A percentile compares a stretch with the other conserved stretches of the same genome.
Conservation (phyloP, 2,888 invertebrate species). For the Stictocephala bisonia region DNA sequence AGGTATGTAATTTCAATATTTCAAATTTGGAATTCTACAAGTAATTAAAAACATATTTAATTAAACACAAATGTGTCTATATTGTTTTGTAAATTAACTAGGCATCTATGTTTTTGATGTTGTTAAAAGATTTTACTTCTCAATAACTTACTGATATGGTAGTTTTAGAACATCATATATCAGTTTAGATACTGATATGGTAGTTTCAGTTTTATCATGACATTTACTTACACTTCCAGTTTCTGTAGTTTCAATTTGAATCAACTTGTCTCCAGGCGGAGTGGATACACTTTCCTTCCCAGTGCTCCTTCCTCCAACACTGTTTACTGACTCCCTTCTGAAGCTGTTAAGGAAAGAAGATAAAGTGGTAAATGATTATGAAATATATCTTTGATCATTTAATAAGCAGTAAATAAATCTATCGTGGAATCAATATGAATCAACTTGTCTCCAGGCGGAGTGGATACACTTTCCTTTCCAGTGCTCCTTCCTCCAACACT, state of each 20-base stretch:
- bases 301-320: not conserved
- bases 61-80: too few species aligned
- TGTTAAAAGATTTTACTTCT: too few species aligned
- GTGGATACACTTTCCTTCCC: not conserved
- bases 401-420: too few species aligned
- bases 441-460: constrained; percentile 75
- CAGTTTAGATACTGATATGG: not conserved
- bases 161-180: too few species aligned
- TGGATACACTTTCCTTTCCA: not conserved
- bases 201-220: not conserved
- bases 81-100: too few species aligned
- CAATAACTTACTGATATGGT: too few species aligned
- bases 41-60: too few species aligned
- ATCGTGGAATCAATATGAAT: constrained; percentile 92
- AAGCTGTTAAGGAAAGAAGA: not conserved
- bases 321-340: not conserved
- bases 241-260: constrained; percentile 90
- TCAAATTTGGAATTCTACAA: too few species aligned
- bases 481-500: not conserved
- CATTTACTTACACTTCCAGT: constrained; percentile 82
- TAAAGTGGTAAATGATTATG: too few species aligned
- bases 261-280: constrained; percentile 77
- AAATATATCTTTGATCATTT: too few species aligned
- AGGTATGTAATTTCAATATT: too few species aligned
- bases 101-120: too few species aligned